A percentile compares a stretch with the other conserved stretches of the same genome.
phyloP scores from a whole-genome alignment of 2,888 invertebrate genomes.

The Andrena minutula region DNA sequence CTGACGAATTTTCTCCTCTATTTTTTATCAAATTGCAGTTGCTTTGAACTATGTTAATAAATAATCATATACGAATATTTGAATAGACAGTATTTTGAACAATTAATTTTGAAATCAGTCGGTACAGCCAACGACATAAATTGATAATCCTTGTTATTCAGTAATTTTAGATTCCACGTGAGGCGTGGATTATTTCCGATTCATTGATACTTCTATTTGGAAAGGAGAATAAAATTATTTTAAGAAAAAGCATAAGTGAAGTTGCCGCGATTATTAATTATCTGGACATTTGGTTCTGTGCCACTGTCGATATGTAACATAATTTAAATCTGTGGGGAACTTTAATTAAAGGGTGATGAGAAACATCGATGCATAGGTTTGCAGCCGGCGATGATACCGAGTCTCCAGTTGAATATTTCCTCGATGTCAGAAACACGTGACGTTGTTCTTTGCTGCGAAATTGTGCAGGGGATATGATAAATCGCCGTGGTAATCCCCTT shows the following conservation, averaged over 20 bases:
- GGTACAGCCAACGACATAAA: not conserved
- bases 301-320: not conserved
- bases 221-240: not conserved
- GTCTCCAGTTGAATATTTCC: not conserved
- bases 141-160: not conserved
- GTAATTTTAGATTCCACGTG: not conserved
- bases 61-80: not conserved
- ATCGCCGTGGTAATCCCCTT: constrained; percentile 24
- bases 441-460: constrained; percentile 22
- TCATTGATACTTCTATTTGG: not conserved
- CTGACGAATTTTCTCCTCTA: too few relatives aligned
- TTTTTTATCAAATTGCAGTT: too few relatives aligned
- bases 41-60: not conserved
- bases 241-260: not conserved
- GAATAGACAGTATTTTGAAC: not conserved
- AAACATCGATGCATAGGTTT: not conserved
- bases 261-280: constrained; percentile 15
- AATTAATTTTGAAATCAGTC: not conserved
- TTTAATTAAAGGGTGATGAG: constrained; percentile 22
- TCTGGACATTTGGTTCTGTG: not conserved
- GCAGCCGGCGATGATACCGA: not conserved
- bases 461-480: constrained; percentile 9
- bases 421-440: constrained; percentile 18
- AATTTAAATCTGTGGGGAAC: not conserved
- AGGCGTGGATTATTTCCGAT: not conserved